Percentiles rank a stretch among this genome's conserved stretches.
Evolutionary conservation across 2,888 invertebrate genomes (phyloP).

Genomic region (Eupithecia pulchellata): DNA sequence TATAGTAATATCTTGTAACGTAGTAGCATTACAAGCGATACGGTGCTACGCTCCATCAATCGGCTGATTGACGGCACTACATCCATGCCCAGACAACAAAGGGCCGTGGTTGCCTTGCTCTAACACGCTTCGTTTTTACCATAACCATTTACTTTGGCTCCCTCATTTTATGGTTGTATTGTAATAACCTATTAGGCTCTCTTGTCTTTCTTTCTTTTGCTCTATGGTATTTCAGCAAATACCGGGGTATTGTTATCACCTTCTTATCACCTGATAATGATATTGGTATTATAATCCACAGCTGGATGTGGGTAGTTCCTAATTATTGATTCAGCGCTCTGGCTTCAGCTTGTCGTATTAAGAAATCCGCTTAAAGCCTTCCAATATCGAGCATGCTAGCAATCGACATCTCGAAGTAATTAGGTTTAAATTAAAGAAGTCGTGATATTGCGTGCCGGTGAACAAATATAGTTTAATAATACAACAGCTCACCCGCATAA

Average conservation of each 20-base stretch:
- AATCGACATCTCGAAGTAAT: not conserved
- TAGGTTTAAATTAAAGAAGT: not conserved
- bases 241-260: not conserved
- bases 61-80: constrained; percentile 10
- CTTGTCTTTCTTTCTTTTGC: not conserved
- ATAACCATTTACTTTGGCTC: constrained; percentile 1
- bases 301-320: not conserved
- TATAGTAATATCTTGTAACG: not conserved
- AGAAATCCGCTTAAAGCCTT: not conserved
- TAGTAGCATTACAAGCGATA: not conserved
- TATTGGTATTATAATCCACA: not conserved
- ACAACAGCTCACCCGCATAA: constrained; percentile 15
- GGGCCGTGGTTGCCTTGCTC: constrained; percentile 15
- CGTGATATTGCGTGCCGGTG: not conserved
- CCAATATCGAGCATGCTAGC: not conserved
- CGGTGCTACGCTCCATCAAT: not conserved
- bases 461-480: not conserved
- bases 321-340: not conserved
- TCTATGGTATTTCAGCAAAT: not conserved
- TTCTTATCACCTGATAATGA: too few relatives aligned
- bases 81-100: constrained; percentile 22
- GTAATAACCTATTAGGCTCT: constrained; percentile 1
- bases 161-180: not conserved
- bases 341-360: not conserved
- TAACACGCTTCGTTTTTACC: constrained; percentile 19